phyloP scores from a whole-genome alignment of 2,797 vertebrate genomes.

The Sebastolobus alascanus region DNA sequence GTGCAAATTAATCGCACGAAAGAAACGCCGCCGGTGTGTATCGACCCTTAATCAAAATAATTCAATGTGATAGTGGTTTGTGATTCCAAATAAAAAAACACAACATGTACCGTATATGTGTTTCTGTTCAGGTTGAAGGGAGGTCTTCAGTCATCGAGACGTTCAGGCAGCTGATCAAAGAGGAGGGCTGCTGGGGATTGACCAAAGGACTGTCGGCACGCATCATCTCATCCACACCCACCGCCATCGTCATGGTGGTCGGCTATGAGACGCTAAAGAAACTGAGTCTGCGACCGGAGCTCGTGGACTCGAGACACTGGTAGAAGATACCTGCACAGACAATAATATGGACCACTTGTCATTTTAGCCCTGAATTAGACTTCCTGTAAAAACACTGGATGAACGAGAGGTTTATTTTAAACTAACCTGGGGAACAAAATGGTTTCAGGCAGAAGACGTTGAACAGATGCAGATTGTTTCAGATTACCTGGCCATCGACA shows the following conservation, averaged over 20 bases:
- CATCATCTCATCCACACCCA: slow-evolving; percentile 95
- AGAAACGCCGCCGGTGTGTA: too few relatives aligned
- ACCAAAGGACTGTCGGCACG: slow-evolving; percentile 97
- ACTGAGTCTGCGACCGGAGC: slow-evolving; percentile 93
- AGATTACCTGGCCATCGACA: neutral
- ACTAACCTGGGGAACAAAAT: slow-evolving; percentile 26
- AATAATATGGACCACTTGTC: slow-evolving; percentile 30
- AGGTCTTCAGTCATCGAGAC: slow-evolving; percentile 92
- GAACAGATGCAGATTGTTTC: too few relatives aligned
- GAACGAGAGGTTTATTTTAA: slow-evolving; percentile 22
- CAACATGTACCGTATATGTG: slow-evolving; percentile 1
- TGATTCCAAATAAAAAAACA: neutral
- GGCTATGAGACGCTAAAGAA: slow-evolving; percentile 98
- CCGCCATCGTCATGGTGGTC: slow-evolving; percentile 96
- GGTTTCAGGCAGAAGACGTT: neutral
- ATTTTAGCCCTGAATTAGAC: slow-evolving; percentile 34
- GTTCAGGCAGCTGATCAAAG: slow-evolving; percentile 92
- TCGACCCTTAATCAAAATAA: neutral
- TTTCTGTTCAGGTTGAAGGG: slow-evolving; percentile 90
- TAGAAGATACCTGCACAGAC: slow-evolving; percentile 71
- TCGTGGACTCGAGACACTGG: slow-evolving; percentile 97
- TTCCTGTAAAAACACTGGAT: slow-evolving; percentile 10
- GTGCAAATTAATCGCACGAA: too few relatives aligned
- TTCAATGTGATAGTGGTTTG: neutral
- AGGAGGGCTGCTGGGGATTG: slow-evolving; percentile 96